Evolutionary conservation across 2,113 vertebrate species (phyloP).

Genomic region (Sapayoa aenigma): DNA sequence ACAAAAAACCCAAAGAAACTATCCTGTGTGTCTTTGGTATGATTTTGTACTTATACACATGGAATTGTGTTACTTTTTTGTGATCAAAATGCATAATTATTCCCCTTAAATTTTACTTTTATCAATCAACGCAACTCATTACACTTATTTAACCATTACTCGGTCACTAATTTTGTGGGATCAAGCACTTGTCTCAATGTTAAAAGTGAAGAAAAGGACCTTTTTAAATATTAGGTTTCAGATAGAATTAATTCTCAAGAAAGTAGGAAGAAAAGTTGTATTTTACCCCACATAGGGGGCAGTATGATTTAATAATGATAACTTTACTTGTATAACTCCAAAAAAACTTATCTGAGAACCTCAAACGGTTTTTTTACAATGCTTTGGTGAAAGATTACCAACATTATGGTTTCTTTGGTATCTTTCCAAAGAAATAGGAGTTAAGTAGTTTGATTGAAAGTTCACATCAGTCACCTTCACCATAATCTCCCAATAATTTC

Average conservation of each 20-base stretch:
- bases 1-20: too few species aligned
- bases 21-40: neutral
- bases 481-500: constrained; percentile 79
- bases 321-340: neutral
- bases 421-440: constrained; percentile 71
- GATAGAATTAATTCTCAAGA: neutral
- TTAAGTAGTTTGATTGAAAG: constrained; percentile 71
- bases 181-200: neutral
- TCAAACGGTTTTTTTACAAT: neutral
- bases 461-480: constrained; percentile 80
- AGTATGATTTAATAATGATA: neutral
- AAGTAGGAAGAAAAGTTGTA: neutral
- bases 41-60: neutral
- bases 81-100: neutral
- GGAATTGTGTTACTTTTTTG: neutral
- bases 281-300: neutral
- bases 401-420: constrained; percentile 74
- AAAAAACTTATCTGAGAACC: neutral
- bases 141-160: neutral
- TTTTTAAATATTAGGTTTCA: neutral
- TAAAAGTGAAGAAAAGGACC: neutral
- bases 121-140: neutral
- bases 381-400: neutral
- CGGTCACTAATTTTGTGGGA: neutral
- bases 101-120: neutral